These are phyloP conservation scores for Lasioglossum pauxillum DNA, from an alignment of 2,888 invertebrate species.

Conservation along the genomic window DNA sequence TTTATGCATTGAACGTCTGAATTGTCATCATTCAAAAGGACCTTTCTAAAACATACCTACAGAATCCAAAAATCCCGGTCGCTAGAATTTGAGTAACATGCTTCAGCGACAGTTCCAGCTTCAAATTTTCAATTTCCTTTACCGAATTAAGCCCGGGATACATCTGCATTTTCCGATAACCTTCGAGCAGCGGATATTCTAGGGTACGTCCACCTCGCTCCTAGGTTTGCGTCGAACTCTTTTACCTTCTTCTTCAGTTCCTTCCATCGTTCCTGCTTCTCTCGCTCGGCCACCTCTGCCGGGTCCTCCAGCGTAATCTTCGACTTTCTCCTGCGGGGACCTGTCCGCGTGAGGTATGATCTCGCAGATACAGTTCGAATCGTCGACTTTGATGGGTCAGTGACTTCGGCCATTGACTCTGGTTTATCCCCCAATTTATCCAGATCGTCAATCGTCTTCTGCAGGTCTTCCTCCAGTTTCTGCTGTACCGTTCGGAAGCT, in stretches of 20 bases:
- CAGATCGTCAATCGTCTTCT: background rate
- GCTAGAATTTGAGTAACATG: background rate
- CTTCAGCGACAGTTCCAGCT: background rate
- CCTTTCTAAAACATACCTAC: background rate
- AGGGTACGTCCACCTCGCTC: slow-evolving; percentile 14
- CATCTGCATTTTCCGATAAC: background rate
- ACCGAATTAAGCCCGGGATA: accelerated
- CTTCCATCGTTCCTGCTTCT: background rate
- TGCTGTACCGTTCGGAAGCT: slow-evolving; percentile 7
- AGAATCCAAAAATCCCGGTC: background rate
- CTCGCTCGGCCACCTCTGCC: background rate
- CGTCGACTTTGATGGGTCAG: too few species aligned
- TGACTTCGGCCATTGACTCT: background rate
- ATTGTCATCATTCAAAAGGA: background rate
- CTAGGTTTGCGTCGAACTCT: background rate
- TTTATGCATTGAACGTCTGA: background rate
- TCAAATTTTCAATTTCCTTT: background rate
- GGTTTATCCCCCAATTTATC: background rate
- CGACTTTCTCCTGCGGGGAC: background rate
- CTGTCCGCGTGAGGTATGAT: too few species aligned
- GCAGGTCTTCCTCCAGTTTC: background rate
- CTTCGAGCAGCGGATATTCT: slow-evolving; percentile 37
- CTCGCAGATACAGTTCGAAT: accelerated
- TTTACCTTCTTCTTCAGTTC: slow-evolving; percentile 14
- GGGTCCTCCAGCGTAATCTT: background rate